phyloP scores from a whole-genome alignment of 2,888 invertebrate genomes.

The Pteria penguin region DNA sequence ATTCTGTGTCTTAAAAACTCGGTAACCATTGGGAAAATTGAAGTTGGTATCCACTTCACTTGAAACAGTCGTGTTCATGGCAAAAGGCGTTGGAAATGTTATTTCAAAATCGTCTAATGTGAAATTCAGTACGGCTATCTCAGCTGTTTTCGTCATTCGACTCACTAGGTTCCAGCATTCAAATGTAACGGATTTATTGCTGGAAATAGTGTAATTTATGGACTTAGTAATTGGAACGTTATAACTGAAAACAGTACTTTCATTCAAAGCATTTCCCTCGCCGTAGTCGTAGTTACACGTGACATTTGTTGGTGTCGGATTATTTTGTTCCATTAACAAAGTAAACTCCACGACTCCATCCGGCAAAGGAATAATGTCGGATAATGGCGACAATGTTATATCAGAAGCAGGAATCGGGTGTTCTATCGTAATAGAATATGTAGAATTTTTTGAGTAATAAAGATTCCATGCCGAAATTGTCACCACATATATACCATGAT shows the following conservation, averaged over 20 bases:
- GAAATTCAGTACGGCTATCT: constrained; percentile 18
- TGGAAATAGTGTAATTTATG: constrained; percentile 6
- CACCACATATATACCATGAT: background rate
- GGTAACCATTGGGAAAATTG: background rate
- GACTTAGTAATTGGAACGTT: background rate
- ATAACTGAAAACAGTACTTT: background rate
- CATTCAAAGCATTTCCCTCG: background rate
- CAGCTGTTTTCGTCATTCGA: background rate
- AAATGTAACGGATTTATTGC: constrained; percentile 13
- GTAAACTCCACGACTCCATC: background rate
- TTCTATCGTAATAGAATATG: background rate
- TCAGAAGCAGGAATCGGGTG: background rate
- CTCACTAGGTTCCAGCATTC: constrained; percentile 34
- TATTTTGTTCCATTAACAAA: background rate
- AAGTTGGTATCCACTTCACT: background rate
- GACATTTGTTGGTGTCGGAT: background rate
- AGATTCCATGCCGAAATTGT: background rate
- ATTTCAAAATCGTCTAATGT: constrained; percentile 15
- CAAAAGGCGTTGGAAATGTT: constrained; percentile 1
- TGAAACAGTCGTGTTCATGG: constrained; percentile 28
- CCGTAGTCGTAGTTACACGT: background rate
- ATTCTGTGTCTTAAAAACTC: background rate
- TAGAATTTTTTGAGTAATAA: background rate
- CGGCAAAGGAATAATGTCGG: background rate
- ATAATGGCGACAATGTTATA: background rate